Evolutionary conservation across 2,888 invertebrate genomes (phyloP), one percentile per base, ranked within the genome.

Genomic region (Spilosoma lubricipeda): DNA sequence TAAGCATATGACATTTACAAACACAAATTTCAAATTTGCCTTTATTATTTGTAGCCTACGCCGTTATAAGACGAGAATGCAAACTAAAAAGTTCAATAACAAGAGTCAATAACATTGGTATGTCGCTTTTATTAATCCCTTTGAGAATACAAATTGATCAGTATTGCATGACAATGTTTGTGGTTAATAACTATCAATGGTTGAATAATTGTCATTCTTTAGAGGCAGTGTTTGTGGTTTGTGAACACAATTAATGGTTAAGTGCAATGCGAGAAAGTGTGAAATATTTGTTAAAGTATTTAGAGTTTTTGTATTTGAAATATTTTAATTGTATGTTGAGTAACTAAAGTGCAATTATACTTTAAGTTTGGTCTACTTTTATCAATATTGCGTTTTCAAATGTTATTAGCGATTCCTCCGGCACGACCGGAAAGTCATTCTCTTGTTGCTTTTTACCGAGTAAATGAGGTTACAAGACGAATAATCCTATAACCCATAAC

Each of bases 51-150:
- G 33, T 48, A 33, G 30, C 20, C 27, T 39, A 20, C 27, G 63
- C 63, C 70, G 70, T 63, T 42, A 63, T 20, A 5, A 42, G 42
- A 67, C 48, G 67, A 42, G 39, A 56, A 27, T 66, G 48, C 42
- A 59, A 20, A 23, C 63, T 59, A 75, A 42, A 67, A 66, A 66
- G 18, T 63, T 66, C 64, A 33, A 77, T 67, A 72, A 79, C 76
- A 80, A 82, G 76, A 80, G 73, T 80, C 77, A 78, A 85, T 85
- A 63, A 66, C 80, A 77, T 79, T 67, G 82, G 84, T 79, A 82
- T 84, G 77, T 70, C 71, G 63, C 73, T 63, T 77, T 82, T 72
- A 84, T 84, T 84, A 84, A 84, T 84, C 77, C 70, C 27, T 65
- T 73, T 72, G 23, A 64, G 18, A 36, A 39, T 42, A 72, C 78